A percentile compares a stretch with the other conserved stretches of the same genome.
phyloP scores from a whole-genome alignment of 2,888 invertebrate species.

The Erynnis tages region DNA sequence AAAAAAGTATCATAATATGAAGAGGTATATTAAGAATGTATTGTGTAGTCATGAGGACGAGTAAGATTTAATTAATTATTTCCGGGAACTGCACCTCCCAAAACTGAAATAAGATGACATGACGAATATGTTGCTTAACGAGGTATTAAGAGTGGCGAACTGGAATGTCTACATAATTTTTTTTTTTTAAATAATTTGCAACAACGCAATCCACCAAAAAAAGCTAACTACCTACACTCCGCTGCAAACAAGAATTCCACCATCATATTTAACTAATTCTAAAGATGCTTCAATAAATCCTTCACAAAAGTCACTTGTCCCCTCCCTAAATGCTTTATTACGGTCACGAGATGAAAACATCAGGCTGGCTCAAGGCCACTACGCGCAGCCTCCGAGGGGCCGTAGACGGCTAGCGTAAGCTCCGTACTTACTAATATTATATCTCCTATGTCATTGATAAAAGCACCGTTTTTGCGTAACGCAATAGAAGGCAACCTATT shows the following conservation, averaged over 20 bases:
- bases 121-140: too few relatives aligned
- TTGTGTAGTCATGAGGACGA: too few relatives aligned
- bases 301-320: conserved; percentile 71
- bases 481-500: conserved; percentile 53
- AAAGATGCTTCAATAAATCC: conserved; percentile 75
- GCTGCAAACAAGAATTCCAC: not conserved
- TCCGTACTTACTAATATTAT: conserved; percentile 51
- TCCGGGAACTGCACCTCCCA: too few relatives aligned
- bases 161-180: too few relatives aligned
- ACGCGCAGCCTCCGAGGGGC: conserved; percentile 53
- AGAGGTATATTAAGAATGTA: too few relatives aligned
- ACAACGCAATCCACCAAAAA: too few relatives aligned
- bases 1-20: too few relatives aligned
- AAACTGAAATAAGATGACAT: too few relatives aligned
- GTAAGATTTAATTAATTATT: too few relatives aligned
- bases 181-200: too few relatives aligned
- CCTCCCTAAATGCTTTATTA: conserved; percentile 78
- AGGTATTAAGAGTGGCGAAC: too few relatives aligned
- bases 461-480: conserved; percentile 75
- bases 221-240: too few relatives aligned
- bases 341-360: conserved; percentile 78
- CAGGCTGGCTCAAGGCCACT: conserved; percentile 74
- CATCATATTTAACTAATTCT: conserved; percentile 74
- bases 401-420: conserved; percentile 38
- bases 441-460: conserved; percentile 74